Base-by-base conservation (phyloP, 2,797 vertebrate genomes). In the Petrocephalus schoutedeni region DNA sequence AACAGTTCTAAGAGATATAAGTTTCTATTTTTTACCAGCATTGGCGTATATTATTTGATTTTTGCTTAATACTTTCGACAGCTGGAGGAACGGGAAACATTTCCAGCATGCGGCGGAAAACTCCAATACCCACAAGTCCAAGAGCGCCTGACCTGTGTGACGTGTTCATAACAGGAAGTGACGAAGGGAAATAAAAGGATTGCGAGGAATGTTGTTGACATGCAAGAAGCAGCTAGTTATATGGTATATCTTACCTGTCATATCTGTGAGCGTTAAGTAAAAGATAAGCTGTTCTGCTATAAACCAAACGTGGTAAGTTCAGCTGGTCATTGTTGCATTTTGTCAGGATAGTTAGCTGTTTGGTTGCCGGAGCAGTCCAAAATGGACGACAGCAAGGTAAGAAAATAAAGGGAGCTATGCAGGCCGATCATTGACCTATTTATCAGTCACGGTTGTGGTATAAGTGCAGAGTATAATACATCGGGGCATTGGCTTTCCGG, bases 321-420 rank as follows among this genome's bases (percentile, higher is more conserved):
- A 58, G 21, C 54, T 85, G 53, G 84, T 85, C 53, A 85, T 36
- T 57, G 28, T 85, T 28, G 49, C 80, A 51, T 23, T 83, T 53
- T 83, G 45, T 83, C 80, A 2, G 80, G 9, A 51, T 51, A 53
- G 19, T 23, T 54, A 51, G 10, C 45, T 83, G 80, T 83, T 83
- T 83, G 49, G 9, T 36, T 58, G 28, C 53, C 84, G 89, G 90
- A 88, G 28, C 88, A 82, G 71, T 90, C 88, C 92, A 94, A 93
- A 57, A 95, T 95, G 95, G 95, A 95, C 89, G 94, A 95, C 67
- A 95, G 91, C 89, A 95, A 95, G 93, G 95, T 95, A 84, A 91
- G 91, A 16, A 9, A 71, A 45, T 45, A 23, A 87, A 19, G 3
- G 36, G 8, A 2, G 87, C 85, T 21, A 53, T 51, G 45, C 41